Conservation (phyloP, 2,797 vertebrate genomes). For the Vespertilio murinus region DNA sequence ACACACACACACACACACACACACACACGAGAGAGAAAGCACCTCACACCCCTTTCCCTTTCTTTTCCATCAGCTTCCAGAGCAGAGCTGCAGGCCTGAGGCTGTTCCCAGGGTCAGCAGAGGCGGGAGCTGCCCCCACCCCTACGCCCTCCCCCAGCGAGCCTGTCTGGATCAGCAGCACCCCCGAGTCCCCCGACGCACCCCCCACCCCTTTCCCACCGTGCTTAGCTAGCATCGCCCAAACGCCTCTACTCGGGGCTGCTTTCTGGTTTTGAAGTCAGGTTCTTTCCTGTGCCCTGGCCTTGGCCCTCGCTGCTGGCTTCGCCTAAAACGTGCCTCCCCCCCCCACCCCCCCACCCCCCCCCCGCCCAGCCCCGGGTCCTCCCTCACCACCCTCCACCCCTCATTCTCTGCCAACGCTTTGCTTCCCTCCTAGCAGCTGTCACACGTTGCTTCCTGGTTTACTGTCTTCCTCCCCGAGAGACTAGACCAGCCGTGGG, state of each 20-base stretch:
- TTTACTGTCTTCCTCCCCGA: neutral
- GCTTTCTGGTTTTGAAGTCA: neutral
- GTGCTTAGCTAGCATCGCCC: neutral
- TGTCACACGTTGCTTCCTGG: neutral
- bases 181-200: neutral
- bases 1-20: too few relatives aligned
- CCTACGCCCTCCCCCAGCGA: neutral
- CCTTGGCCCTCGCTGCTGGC: neutral
- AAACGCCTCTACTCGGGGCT: neutral
- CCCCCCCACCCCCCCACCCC: too few relatives aligned
- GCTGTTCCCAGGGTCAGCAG: too few relatives aligned
- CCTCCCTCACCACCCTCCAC: neutral
- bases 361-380: neutral
- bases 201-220: rapidly evolving
- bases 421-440: neutral
- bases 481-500: too few relatives aligned
- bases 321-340: neutral
- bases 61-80: too few relatives aligned
- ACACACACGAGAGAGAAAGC: too few relatives aligned
- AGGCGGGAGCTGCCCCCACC: too few relatives aligned
- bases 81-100: too few relatives aligned
- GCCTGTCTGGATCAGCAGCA: neutral
- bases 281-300: neutral
- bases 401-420: rapidly evolving
- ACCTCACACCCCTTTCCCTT: too few relatives aligned